Evolutionary conservation across 2,113 vertebrate species (phyloP), one percentile per base, ranked within the genome.

Genomic region (Solea senegalensis): DNA sequence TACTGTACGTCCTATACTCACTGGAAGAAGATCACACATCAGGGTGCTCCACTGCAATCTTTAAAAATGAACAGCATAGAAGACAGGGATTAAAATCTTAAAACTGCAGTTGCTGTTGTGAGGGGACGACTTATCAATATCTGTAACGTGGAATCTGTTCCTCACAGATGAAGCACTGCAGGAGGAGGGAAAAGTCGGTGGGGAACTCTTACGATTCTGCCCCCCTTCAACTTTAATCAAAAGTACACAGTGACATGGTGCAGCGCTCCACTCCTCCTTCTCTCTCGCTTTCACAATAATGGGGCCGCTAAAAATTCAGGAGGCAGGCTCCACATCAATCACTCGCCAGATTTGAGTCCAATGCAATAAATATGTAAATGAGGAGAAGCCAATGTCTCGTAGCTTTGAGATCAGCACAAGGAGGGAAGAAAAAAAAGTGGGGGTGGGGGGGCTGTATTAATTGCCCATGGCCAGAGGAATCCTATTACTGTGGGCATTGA

Each of bases 361-460:
- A 95, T 95, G 97, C 97, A 99, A 98, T 98, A 99, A 98, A 99
- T 99, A 98, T 99, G 97, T 94, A 98, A 99, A 99, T 98, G 96
- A 98, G 95, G 91, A 94, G 88, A 95, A 96, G 95, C 95, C 96
- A 96, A 94, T 96, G 96, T 96, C 95, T 97, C 95, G 94, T 96
- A 96, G 92, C 97, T 97, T 95, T 95, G 96, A 96, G 95, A 95
- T 96, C 95, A 94, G 96, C 91, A 90, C 94, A n/a, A 72, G 86
- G 83, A 85, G 49, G 15, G 83, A 85, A 44, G 13, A 65, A 65
- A 55, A 65, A 64, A 44, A 21, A 92, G 93, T 91, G 95, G 93
- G 95, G 95, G 95, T 95, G 96, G 26, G 93, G 93, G 92, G 95
- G 95, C 95, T 96, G 96, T 97, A 98, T 99, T 98, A 99, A 98